A percentile compares a stretch with the other conserved stretches of the same genome.
Conservation (phyloP, 2,113 vertebrate genomes). For the Callipepla californica region DNA sequence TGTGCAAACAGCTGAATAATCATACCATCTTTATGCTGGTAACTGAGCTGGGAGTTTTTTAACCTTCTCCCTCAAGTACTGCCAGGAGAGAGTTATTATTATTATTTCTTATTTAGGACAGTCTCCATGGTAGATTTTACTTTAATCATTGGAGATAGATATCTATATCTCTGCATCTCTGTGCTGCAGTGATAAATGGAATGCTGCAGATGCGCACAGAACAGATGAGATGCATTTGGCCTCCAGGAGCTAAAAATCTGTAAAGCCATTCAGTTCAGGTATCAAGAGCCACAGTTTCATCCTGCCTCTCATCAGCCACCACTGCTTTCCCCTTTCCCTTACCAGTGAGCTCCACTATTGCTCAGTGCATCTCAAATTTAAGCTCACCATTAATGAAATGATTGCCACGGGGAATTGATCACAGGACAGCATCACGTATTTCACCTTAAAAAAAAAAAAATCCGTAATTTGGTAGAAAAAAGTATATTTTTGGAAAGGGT, state of each 20-base stretch:
- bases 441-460: not conserved
- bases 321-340: not conserved
- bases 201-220: not conserved
- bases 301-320: not conserved
- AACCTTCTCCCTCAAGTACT: not conserved
- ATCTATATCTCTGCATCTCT: not conserved
- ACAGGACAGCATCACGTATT: not conserved
- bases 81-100: not conserved
- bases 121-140: not conserved
- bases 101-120: not conserved
- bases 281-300: not conserved
- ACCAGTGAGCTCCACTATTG: not conserved
- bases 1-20: conserved; percentile 23
- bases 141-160: not conserved
- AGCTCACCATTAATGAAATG: not conserved
- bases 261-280: not conserved
- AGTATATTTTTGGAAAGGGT: accelerated
- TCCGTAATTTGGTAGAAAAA: not conserved
- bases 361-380: not conserved
- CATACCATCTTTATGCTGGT: not conserved
- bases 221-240: conserved; percentile 14
- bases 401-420: not conserved
- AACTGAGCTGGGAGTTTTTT: not conserved
- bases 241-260: conserved; percentile 21
- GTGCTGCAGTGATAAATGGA: not conserved